Conservation (phyloP, 2,113 vertebrate genomes). For the Xenotilapia leptura region DNA sequence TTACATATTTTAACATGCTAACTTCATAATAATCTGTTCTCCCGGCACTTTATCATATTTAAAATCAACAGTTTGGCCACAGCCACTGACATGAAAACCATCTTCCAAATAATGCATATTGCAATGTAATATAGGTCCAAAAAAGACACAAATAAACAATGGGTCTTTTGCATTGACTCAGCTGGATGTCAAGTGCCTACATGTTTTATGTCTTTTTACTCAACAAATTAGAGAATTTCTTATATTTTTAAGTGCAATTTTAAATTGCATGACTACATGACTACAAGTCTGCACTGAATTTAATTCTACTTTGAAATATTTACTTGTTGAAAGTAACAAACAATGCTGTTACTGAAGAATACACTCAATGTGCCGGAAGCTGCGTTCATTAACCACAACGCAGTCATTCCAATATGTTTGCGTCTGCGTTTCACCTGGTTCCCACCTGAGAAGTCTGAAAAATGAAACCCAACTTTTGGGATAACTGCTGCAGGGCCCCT, state of each 20-base stretch:
- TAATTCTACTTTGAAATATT: background rate
- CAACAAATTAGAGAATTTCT: background rate
- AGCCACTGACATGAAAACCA: background rate
- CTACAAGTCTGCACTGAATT: background rate
- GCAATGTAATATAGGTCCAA: background rate
- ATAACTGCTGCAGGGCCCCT: background rate
- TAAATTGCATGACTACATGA: no score
- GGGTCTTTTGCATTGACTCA: background rate
- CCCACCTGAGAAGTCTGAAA: background rate
- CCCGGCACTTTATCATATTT: background rate
- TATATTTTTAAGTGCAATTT: background rate
- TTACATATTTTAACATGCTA: background rate
- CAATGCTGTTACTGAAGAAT: background rate
- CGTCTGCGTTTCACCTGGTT: background rate
- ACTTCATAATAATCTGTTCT: background rate
- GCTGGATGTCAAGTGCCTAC: background rate
- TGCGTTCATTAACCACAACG: background rate
- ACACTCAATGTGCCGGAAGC: background rate
- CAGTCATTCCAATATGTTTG: background rate
- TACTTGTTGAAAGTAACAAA: background rate
- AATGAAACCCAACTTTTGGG: background rate
- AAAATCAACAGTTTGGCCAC: background rate
- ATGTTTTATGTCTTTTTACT: background rate
- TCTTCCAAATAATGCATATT: background rate
- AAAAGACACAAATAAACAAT: background rate